phyloP scores from a whole-genome alignment of 2,888 invertebrate genomes.

The Diaperis boleti region DNA sequence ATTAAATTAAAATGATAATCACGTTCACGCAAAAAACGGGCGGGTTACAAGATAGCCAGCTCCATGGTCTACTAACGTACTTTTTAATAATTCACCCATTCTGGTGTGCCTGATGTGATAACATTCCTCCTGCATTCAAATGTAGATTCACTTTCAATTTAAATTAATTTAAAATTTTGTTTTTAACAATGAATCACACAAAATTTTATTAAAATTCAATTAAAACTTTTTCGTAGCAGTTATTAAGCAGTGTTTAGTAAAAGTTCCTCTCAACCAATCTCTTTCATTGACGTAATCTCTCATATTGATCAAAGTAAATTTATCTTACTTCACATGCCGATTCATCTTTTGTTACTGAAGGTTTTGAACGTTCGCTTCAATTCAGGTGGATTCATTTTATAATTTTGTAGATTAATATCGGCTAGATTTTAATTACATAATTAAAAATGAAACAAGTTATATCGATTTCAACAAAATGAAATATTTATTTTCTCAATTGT shows the following conservation, averaged over 20 bases:
- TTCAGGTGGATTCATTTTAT: too few species aligned
- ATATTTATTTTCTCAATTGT: too few species aligned
- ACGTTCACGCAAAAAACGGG: slow-evolving; percentile 5
- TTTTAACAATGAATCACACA: neutral
- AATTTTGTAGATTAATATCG: too few species aligned
- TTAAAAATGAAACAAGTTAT: too few species aligned
- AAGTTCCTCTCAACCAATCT: neutral
- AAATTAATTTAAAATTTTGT: slow-evolving; percentile 2
- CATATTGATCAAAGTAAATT: neutral
- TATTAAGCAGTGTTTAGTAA: neutral
- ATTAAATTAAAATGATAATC: slow-evolving; percentile 5
- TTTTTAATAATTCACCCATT: slow-evolving; percentile 7
- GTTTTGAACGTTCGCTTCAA: too few species aligned
- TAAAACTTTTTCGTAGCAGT: neutral
- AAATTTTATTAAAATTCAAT: neutral
- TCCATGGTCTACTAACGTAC: slow-evolving; percentile 8
- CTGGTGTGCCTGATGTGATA: slow-evolving; percentile 11
- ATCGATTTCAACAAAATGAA: too few species aligned
- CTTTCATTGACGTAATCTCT: neutral
- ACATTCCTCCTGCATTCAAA: slow-evolving; percentile 9
- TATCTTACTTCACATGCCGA: too few species aligned
- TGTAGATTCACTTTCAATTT: slow-evolving; percentile 16
- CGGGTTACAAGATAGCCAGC: slow-evolving; percentile 8
- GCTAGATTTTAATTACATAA: too few species aligned
- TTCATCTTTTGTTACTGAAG: too few species aligned